Evolutionary conservation across 2,113 vertebrate species (phyloP).

Genomic region (Amphiprion percula): DNA sequence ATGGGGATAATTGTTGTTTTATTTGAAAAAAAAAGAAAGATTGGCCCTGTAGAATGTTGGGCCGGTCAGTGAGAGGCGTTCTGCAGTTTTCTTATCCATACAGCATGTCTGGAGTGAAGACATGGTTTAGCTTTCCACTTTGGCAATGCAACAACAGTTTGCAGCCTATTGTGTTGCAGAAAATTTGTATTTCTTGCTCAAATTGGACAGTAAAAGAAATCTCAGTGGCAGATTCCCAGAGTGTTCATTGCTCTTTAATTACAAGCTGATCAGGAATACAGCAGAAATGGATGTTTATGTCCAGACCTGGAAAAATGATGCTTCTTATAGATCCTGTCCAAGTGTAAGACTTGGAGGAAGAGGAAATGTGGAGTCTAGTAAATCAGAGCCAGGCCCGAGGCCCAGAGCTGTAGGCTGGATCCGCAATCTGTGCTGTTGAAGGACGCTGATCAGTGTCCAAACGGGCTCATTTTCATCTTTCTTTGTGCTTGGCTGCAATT

Average conservation of each 20-base stretch:
- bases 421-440: slow-evolving; percentile 18
- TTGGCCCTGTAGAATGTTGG: neutral
- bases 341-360: slow-evolving; percentile 69
- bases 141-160: neutral
- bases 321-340: slow-evolving; percentile 65
- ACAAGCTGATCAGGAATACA: slow-evolving; percentile 20
- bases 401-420: slow-evolving; percentile 20
- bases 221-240: slow-evolving; percentile 8
- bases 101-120: slow-evolving; percentile 2
- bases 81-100: slow-evolving; percentile 3
- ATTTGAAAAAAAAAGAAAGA: neutral
- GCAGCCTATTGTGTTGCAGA: no score
- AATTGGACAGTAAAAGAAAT: slow-evolving; percentile 1
- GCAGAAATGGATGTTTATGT: slow-evolving; percentile 37
- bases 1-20: slow-evolving; percentile 33
- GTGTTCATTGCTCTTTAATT: neutral
- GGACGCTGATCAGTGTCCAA: slow-evolving; percentile 28
- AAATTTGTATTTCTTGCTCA: neutral
- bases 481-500: neutral
- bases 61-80: neutral
- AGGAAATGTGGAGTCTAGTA: slow-evolving; percentile 46
- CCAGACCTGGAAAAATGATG: slow-evolving; percentile 29
- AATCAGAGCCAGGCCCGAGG: slow-evolving; percentile 65
- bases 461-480: slow-evolving; percentile 8
- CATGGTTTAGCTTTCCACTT: neutral